These are phyloP conservation scores for Pteromalus puparum DNA, from an alignment of 1,140 invertebrate species.

Conservation along the genomic window DNA sequence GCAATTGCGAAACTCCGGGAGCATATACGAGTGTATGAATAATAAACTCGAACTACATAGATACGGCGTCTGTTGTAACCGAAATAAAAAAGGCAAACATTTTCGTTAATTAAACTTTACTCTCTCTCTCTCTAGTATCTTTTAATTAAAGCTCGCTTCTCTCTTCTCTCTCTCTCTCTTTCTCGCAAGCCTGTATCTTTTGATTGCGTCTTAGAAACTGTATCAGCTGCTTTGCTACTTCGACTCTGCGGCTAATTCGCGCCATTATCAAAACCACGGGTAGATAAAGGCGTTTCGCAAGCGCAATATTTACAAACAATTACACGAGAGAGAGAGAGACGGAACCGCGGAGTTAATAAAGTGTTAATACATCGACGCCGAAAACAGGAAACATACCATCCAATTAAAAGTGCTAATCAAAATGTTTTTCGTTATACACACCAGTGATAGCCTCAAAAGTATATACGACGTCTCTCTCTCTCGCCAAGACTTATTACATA, in stretches of 20 bases:
- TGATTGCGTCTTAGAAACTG: not conserved
- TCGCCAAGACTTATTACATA: too few relatives aligned
- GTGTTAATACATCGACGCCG: too few relatives aligned
- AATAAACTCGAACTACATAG: not conserved
- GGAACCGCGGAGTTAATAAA: too few relatives aligned
- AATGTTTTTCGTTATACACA: too few relatives aligned
- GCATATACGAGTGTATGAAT: too few relatives aligned
- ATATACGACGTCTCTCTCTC: too few relatives aligned
- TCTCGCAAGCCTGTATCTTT: not conserved
- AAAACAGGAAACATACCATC: too few relatives aligned
- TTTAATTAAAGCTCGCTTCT: not conserved
- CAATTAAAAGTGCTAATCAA: too few relatives aligned
- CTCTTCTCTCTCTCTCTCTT: too few relatives aligned
- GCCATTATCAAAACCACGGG: not conserved
- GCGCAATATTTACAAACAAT: constrained; percentile 17
- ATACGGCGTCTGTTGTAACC: not conserved
- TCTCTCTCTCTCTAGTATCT: not conserved
- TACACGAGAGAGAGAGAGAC: not conserved
- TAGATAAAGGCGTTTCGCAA: not conserved
- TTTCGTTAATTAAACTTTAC: not conserved
- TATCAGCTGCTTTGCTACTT: constrained; percentile 6
- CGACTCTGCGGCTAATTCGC: not conserved
- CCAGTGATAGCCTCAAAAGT: too few relatives aligned
- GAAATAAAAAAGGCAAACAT: not conserved
- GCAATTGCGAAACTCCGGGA: too few relatives aligned